These are phyloP conservation scores for Scelioninae gen. 1 DNA, from an alignment of 2,888 invertebrate genomes.

Conservation along the genomic window DNA sequence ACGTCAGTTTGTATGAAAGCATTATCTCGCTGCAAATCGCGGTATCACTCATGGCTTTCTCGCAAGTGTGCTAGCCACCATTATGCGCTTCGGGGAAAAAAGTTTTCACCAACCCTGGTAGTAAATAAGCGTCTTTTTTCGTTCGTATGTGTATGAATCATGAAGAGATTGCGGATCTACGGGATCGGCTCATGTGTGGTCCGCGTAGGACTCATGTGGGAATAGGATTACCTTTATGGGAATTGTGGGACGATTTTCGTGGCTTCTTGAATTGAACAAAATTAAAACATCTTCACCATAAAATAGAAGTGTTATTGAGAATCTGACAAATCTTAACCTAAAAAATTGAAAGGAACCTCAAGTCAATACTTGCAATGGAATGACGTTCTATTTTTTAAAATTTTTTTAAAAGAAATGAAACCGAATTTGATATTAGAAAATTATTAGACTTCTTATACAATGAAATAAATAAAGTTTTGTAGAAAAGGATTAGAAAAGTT, in stretches of 20 bases:
- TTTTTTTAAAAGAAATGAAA: too few relatives aligned
- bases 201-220: slow-evolving; percentile 18
- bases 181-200: slow-evolving; percentile 48
- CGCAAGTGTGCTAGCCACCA: slow-evolving; percentile 20
- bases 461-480: neutral
- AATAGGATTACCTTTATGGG: slow-evolving; percentile 5
- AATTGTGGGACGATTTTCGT: neutral
- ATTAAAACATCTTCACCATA: too few relatives aligned
- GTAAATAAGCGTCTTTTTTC: slow-evolving; percentile 29
- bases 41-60: slow-evolving; percentile 59
- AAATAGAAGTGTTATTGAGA: too few relatives aligned
- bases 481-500: slow-evolving; percentile 21
- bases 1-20: slow-evolving; percentile 38
- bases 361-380: too few relatives aligned
- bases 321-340: too few relatives aligned
- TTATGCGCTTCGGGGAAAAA: slow-evolving; percentile 15
- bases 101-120: slow-evolving; percentile 12
- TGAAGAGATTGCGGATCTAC: slow-evolving; percentile 24
- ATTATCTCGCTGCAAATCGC: slow-evolving; percentile 57
- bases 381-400: too few relatives aligned
- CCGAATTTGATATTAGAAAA: too few relatives aligned
- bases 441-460: too few relatives aligned
- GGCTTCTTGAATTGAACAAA: neutral
- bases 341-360: too few relatives aligned
- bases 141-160: slow-evolving; percentile 33